Evolutionary conservation across 2,888 invertebrate genomes (phyloP), one percentile per base, ranked within the genome.

Genomic region (Cerastoderma edule): DNA sequence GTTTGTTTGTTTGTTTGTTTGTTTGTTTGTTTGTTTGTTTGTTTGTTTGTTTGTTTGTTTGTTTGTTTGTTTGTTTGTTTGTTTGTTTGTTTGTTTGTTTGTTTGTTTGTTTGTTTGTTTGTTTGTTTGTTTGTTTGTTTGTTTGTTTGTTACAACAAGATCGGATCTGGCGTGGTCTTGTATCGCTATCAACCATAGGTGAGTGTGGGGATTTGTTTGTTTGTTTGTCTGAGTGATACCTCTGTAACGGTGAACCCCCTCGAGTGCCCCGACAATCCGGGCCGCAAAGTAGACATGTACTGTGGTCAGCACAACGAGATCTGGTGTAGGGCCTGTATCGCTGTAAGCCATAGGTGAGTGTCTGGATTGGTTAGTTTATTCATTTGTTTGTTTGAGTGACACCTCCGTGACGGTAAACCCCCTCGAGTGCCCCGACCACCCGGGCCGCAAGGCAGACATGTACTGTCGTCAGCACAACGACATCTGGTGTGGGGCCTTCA

Each of bases 401-500:
- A 24, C 39, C 2, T 24, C 50, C 5, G 53, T 65, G 1, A 57
- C 60, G 28, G 19, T 53, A 24, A 66, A 69, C 30, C 70, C 73
- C 6, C 57, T 80, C 5, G 80, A 75, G 54, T 80, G 80, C 28
- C 54, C 73, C 13, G 63, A 53, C n/a, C 80, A 80, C 53, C 70
- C 72, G 0, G 76, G 73, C 1, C 72, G 73, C 35, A n/a, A 24
- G 30, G 76, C 67, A 32, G 80, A 80, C 50, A 80, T 80, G 80
- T 80, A 73, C 35, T 80, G 80, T 56, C 75, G 71, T 2, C 67
- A 75, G 24, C 80, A 80, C 57, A 68, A 80, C 30, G 73, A 76
- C 28, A 56, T 80, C 16, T 75, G 80, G 72, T 80, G 80, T 48
- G 73, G 75, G 16, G 72, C 73, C 5, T 80, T 75, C 30, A 73